Conservation (phyloP, 2,888 invertebrate genomes). For the Drosophila cognata region DNA sequence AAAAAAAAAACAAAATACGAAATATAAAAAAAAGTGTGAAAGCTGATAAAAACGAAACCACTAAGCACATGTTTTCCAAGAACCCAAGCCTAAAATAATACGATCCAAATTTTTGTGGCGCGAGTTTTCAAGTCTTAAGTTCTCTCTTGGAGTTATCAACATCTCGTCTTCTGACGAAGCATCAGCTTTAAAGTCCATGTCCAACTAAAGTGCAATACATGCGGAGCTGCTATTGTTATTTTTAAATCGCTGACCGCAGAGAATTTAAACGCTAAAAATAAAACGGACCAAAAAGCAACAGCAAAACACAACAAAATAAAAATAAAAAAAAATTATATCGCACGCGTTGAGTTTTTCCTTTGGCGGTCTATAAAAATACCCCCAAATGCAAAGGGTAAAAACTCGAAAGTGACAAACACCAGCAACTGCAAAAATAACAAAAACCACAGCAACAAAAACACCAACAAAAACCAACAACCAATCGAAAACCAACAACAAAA, state of each 20-base stretch:
- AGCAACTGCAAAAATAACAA: conserved; percentile 39
- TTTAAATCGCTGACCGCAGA: conserved; percentile 77
- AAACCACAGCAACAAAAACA: conserved; percentile 29
- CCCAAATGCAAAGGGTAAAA: conserved; percentile 73
- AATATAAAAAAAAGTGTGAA: conserved; percentile 14
- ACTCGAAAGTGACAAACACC: conserved; percentile 72
- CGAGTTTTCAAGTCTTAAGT: conserved; percentile 31
- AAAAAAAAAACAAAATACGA: conserved; percentile 9
- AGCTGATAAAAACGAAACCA: conserved; percentile 14
- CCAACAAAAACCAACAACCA: conserved; percentile 18
- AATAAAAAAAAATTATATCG: conserved; percentile 57
- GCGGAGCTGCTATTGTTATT: conserved; percentile 70
- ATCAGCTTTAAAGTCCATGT: conserved; percentile 47
- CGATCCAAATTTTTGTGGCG: conserved; percentile 32
- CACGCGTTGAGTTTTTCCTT: conserved; percentile 50
- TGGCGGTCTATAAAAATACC: conserved; percentile 59
- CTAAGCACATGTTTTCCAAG: conserved; percentile 23
- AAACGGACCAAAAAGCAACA: conserved; percentile 60
- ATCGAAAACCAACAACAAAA: conserved; percentile 33
- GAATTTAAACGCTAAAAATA: conserved; percentile 68
- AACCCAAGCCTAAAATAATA: conserved; percentile 28
- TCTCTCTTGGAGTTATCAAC: conserved; percentile 17
- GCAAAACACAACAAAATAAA: conserved; percentile 38
- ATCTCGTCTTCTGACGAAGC: not conserved
- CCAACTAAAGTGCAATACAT: conserved; percentile 55